Evolutionary conservation across 2,888 invertebrate genomes (phyloP), one percentile per base, ranked within the genome.

Genomic region (Junonia oenone): DNA sequence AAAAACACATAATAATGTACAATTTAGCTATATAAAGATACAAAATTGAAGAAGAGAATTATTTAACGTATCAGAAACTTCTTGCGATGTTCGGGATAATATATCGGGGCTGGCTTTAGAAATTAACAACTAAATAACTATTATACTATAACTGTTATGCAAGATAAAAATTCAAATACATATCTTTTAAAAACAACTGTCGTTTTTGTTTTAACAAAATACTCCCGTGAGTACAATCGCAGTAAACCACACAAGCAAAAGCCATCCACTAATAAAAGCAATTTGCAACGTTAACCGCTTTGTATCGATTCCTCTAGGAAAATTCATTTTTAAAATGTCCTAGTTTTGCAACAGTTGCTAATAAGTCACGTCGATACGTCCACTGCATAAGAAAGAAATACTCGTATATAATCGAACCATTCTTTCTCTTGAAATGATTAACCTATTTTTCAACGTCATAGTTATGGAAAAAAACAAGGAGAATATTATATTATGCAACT

Each of bases 241-340:
- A 13, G 19, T 26, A 53, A 37, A 46, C 31, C 26, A 5, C 35
- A 31, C 22, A 46, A 29, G 29, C 11, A 48, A 43, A 43, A 40
- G 26, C 22, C 40, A 47, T 47, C 14, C 31, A 48, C 53, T 47
- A 48, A 40, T 47, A 40, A 53, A 47, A 31, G 40, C 50, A 35
- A 56, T 56, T 59, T 53, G 52, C 56, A 51, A 56, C 46, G 56
- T 47, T 31, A 53, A 59, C 59, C 53, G 40, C 52, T 45, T 37
- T 33, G 56, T 59, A 59, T 59, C 53, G 59, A 59, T 59, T 59
- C 40, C 53, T 56, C 58, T 50, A 59, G 56, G 56, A 53, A 56
- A 26, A 59, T 59, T 51, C 56, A 59, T 56, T 59, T 59, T 59
- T 56, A 53, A 59, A 46, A 50, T 53, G 52, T 56, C 59, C 59